Evolutionary conservation across 1,140 invertebrate genomes (phyloP), one percentile per base, ranked within the genome.

Genomic region (Telenomus remus): DNA sequence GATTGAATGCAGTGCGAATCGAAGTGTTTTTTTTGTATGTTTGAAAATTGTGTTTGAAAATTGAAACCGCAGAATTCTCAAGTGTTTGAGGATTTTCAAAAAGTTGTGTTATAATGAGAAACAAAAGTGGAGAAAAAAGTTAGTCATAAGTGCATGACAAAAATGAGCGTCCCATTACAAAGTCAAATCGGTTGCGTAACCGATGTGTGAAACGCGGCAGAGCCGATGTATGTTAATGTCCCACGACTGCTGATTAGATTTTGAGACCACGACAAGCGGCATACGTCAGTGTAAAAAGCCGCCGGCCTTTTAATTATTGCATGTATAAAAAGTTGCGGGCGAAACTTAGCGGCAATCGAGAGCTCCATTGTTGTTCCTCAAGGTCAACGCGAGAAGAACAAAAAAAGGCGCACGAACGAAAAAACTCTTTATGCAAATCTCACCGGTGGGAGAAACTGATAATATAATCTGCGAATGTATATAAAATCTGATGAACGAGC

Each of bases 101-200:
- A n/a, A n/a, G n/a, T n/a, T n/a, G n/a, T n/a, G n/a, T n/a, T 39
- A n/a, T 39, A 39, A 39, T 39, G 19, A 27, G 1, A 27, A 27
- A 27, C 1, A 27, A 27, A 27, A 27, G 6, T 4, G 9, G 37
- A 4, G 1, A 13, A 7, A 12, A 47, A 2, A 1, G 55, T 59
- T 69, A 69, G 59, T 60, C 54, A 59, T 54, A 69, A 59, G 19
- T 27, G 37, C 11, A 19, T 69, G 65, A 69, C 65, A 69, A 60
- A 68, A 60, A 47, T 60, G 9, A 53, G 11, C 34, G 8, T n/a
- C 15, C 19, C 11, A 69, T 69, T 69, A 59, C 56, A 53, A 69
- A 69, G 39, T 69, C 56, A 69, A 69, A 69, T 69, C 5, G 59
- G 43, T 60, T 60, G 65, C 65, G 53, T 55, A 60, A 69, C 47